Evolutionary conservation across 2,888 invertebrate species (phyloP), one percentile per base, ranked within the genome.

Genomic region (Dynastes tityus): DNA sequence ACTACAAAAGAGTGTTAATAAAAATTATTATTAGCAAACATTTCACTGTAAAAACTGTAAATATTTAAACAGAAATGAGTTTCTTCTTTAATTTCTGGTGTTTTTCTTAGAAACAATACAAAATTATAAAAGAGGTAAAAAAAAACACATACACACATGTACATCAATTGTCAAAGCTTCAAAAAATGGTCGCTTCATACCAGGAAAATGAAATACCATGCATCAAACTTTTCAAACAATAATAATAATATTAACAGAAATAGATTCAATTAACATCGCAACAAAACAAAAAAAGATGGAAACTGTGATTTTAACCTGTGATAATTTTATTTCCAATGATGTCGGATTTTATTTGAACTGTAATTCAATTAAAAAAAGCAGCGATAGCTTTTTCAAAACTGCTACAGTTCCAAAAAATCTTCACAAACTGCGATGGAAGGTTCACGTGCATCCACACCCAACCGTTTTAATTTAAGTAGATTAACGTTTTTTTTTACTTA

Each of bases 1-100:
- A 64, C 65, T 53, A 67, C 13, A 64, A 76, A 45, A 73, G n/a
- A 58, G 13, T 16, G 53, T 71, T 49, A 55, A 71, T 29, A 16
- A 13, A 27, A 0, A 68, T 13, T 27, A 11, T 13, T 49, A 51
- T 49, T 68, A 27, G 5, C 29, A 61, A 61, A 45, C 73, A 73
- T 73, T 73, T 40, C 45, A 58, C 13, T 40, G 22, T 55, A 71
- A 37, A 71, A 71, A 58, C 11, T n/a, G 29, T n/a, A 16, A 37
- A 32, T 37, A 37, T 64, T 6, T 16, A 67, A 45, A 16, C 4
- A 16, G 2, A 55, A 55, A 16, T n/a, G 8, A n/a, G n/a, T 22
- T 55, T 3, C 4, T 16, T 6, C 5, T 16, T 55, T 16, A 55
- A 1, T 55, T 55, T 13, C 22, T 40, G 45, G 45, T 65, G 65